Conservation (phyloP, 2,888 invertebrate genomes). For the Cenopis cana region DNA sequence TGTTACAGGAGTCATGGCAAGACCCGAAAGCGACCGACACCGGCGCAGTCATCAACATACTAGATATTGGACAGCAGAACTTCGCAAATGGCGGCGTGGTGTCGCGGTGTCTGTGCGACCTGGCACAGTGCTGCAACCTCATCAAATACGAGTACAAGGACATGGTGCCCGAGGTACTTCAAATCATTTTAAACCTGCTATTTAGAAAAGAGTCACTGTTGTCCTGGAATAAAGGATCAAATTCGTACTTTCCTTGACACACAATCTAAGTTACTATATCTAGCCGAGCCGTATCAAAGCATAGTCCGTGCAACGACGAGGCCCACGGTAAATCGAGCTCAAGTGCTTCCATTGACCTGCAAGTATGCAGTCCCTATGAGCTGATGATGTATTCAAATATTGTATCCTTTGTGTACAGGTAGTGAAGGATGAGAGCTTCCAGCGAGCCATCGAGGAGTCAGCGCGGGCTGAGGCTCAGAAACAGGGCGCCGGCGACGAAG, state of each 20-base stretch:
- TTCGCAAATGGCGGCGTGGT: conserved; percentile 84
- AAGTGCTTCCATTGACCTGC: too few relatives aligned
- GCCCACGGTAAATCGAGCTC: too few relatives aligned
- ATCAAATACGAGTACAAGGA: conserved; percentile 89
- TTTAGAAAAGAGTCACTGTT: too few relatives aligned
- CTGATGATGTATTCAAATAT: too few relatives aligned
- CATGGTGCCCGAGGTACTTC: conserved; percentile 82
- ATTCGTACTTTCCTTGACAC: too few relatives aligned
- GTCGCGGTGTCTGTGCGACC: conserved; percentile 85
- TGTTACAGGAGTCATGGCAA: conserved; percentile 85
- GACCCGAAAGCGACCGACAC: conserved; percentile 82
- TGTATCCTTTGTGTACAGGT: conserved; percentile 71
- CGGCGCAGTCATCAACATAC: conserved; percentile 86
- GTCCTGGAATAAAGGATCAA: too few relatives aligned
- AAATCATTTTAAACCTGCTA: too few relatives aligned
- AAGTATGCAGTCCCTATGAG: too few relatives aligned
- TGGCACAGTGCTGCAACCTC: conserved; percentile 88
- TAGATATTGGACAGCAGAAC: conserved; percentile 83
- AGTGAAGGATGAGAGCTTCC: conserved; percentile 89
- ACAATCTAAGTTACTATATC: too few relatives aligned
- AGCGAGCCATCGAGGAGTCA: conserved; percentile 89
- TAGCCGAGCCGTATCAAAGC: too few relatives aligned
- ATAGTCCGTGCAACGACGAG: too few relatives aligned
- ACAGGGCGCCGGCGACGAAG: conserved; percentile 62
- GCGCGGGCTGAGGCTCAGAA: conserved; percentile 73